Conservation (phyloP, 2,113 vertebrate genomes). For the Acanthochromis polyacanthus region DNA sequence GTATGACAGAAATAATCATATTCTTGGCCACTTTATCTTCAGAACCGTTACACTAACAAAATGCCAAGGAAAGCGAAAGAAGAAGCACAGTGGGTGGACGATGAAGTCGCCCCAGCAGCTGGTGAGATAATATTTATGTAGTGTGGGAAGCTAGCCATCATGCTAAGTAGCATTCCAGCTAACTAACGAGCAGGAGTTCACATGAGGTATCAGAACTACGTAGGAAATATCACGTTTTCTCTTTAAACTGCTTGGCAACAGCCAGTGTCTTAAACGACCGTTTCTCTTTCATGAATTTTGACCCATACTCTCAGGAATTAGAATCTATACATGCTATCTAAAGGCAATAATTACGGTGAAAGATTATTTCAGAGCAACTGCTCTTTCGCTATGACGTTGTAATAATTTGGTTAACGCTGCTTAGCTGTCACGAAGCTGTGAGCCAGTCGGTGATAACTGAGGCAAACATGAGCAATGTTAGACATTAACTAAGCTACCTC, state of each 20-base stretch:
- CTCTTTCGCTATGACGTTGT: no score
- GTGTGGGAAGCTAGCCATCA: conserved; percentile 6
- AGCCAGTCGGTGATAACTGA: no score
- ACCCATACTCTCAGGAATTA: no score
- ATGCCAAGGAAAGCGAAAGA: conserved; percentile 86
- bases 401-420: no score
- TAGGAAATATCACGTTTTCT: no score
- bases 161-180: conserved; percentile 45
- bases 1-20: conserved; percentile 27
- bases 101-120: conserved; percentile 72
- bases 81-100: conserved; percentile 81
- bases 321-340: no score
- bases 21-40: background rate
- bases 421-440: no score
- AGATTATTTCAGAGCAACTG: no score
- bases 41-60: background rate
- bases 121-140: conserved; percentile 34
- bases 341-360: no score
- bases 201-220: no score
- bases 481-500: no score
- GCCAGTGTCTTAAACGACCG: rapidly evolving
- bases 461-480: no score
- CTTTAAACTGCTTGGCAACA: background rate
- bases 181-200: background rate
- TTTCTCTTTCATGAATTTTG: background rate